These are phyloP conservation scores for Dynastes hyllus DNA, from an alignment of 2,888 invertebrate species.

Conservation along the genomic window DNA sequence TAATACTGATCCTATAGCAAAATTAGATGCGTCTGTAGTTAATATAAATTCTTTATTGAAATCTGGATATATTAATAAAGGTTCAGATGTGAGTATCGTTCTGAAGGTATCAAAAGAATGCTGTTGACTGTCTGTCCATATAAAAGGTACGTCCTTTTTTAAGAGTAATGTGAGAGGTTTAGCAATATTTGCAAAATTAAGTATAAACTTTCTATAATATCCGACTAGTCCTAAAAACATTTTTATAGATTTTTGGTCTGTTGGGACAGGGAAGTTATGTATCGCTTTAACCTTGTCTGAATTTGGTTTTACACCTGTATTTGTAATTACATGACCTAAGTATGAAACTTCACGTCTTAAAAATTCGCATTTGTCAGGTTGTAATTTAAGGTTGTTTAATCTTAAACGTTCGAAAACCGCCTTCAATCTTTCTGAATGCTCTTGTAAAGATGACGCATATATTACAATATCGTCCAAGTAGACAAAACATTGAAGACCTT, in stretches of 20 bases:
- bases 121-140: not conserved
- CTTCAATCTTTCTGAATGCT: not conserved
- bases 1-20: constrained; percentile 59
- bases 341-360: no score
- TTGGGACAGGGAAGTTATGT: not conserved
- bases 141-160: not conserved
- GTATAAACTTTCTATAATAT: constrained; percentile 65
- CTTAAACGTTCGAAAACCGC: not conserved
- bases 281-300: not conserved
- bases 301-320: no score
- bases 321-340: no score
- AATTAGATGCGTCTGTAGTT: constrained; percentile 64
- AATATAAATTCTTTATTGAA: constrained; percentile 60
- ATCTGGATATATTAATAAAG: constrained; percentile 56
- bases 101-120: constrained; percentile 52
- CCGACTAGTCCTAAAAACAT: constrained; percentile 58
- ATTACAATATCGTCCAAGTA: not conserved
- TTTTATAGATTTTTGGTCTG: not conserved
- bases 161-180: constrained; percentile 54
- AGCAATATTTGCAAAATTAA: constrained; percentile 40
- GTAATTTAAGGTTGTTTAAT: not conserved
- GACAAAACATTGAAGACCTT: constrained; percentile 49
- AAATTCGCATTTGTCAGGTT: no score
- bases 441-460: not conserved
- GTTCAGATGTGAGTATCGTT: constrained; percentile 48